Conservation (phyloP, 2,888 invertebrate species). For the Thelaira solivaga region DNA sequence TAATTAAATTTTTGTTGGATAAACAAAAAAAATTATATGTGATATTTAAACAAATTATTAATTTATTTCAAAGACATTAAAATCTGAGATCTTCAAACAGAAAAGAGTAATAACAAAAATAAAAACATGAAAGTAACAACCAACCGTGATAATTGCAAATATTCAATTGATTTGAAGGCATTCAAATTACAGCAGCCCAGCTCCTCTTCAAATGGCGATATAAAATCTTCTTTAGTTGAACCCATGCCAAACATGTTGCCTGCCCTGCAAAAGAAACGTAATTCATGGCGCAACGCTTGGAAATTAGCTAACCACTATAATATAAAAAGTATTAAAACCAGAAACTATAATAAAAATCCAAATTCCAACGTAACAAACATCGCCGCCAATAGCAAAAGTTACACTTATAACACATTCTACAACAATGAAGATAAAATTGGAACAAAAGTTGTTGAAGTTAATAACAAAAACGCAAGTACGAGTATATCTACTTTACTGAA, state of each 20-base stretch:
- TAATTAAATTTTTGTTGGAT: background rate
- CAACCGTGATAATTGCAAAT: slow-evolving; percentile 69
- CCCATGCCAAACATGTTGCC: slow-evolving; percentile 40
- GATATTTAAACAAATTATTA: slow-evolving; percentile 7
- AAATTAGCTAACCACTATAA: slow-evolving; percentile 55
- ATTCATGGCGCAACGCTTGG: slow-evolving; percentile 72
- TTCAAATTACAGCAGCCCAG: slow-evolving; percentile 72
- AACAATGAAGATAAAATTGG: slow-evolving; percentile 10
- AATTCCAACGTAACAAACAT: slow-evolving; percentile 24
- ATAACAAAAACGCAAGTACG: background rate
- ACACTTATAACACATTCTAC: slow-evolving; percentile 35
- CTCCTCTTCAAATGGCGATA: slow-evolving; percentile 51
- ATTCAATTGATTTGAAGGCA: slow-evolving; percentile 74
- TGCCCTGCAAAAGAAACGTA: slow-evolving; percentile 67
- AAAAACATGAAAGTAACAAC: slow-evolving; percentile 70
- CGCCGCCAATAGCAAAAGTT: background rate
- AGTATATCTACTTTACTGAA: too few relatives aligned
- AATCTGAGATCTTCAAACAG: too few relatives aligned
- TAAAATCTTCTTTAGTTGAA: slow-evolving; percentile 48
- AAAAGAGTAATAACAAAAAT: background rate
- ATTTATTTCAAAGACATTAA: slow-evolving; percentile 1
- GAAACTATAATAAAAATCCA: slow-evolving; percentile 27
- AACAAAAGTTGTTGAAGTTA: background rate
- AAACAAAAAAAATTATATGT: slow-evolving; percentile 6
- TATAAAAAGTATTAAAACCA: slow-evolving; percentile 26